Conservation (phyloP, 1,140 invertebrate species). For the Cataglyphis hispanica region DNA sequence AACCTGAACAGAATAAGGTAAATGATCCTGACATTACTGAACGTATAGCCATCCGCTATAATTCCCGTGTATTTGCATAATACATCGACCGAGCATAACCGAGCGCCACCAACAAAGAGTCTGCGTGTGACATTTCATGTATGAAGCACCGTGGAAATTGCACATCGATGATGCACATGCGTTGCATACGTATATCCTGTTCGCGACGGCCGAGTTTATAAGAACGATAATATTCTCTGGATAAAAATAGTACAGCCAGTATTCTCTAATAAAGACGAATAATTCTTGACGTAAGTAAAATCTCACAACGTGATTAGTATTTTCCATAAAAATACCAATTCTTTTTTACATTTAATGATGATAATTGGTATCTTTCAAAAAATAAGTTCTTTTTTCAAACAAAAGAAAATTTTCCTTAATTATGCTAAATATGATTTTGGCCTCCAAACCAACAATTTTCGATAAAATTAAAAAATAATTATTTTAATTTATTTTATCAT, state of each 20-base stretch:
- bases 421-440: too few relatives aligned
- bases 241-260: background rate
- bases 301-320: background rate
- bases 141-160: background rate
- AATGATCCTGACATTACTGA: constrained; percentile 19
- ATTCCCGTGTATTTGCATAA: constrained; percentile 38
- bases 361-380: background rate
- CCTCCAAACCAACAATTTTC: too few relatives aligned
- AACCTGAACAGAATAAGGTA: constrained; percentile 24
- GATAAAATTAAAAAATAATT: too few relatives aligned
- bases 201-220: background rate
- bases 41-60: background rate
- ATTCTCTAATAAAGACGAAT: background rate
- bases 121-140: constrained; percentile 37
- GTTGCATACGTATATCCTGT: background rate
- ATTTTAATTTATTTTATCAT: too few relatives aligned
- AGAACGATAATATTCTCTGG: background rate
- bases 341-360: background rate
- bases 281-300: background rate
- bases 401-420: too few relatives aligned
- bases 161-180: background rate
- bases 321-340: background rate
- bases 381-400: too few relatives aligned
- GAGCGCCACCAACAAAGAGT: constrained; percentile 8
- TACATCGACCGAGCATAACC: background rate